Percentiles rank a stretch among this genome's conserved stretches.
phyloP scores from a whole-genome alignment of 2,888 invertebrate genomes.

The Empis stercorea region DNA sequence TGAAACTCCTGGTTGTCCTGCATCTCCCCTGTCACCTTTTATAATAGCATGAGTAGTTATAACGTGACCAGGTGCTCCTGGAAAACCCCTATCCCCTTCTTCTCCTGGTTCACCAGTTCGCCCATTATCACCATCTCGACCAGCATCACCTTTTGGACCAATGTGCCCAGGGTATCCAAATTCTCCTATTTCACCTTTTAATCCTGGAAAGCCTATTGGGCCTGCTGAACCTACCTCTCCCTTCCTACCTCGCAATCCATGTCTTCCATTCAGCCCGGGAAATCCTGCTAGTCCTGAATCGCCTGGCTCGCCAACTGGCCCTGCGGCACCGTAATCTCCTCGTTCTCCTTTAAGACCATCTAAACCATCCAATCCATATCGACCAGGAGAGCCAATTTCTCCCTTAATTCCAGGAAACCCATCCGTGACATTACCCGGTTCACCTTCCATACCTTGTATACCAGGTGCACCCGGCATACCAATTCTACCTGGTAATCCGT shows the following conservation, averaged over 20 bases:
- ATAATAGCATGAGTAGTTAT: constrained; percentile 30
- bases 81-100: constrained; percentile 37
- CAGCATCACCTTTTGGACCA: constrained; percentile 44
- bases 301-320: constrained; percentile 40
- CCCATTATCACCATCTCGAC: constrained; percentile 37
- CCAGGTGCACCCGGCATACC: constrained; percentile 38
- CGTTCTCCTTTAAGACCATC: constrained; percentile 38
- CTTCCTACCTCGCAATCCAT: constrained; percentile 34
- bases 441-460: constrained; percentile 44
- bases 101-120: constrained; percentile 44
- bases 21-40: constrained; percentile 39
- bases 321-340: constrained; percentile 41
- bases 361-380: constrained; percentile 38
- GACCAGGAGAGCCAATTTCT: constrained; percentile 46
- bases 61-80: constrained; percentile 26
- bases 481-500: constrained; percentile 34
- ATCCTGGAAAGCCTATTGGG: constrained; percentile 40
- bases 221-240: constrained; percentile 42
- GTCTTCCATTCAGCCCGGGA: constrained; percentile 28
- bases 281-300: constrained; percentile 36
- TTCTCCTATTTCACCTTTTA: constrained; percentile 40
- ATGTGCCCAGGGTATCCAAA: constrained; percentile 39
- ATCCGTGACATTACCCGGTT: constrained; percentile 39
- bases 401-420: constrained; percentile 45
- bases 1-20: constrained; percentile 22